Base-by-base conservation (phyloP, 2,113 vertebrate genomes). In the Vimba vimba region DNA sequence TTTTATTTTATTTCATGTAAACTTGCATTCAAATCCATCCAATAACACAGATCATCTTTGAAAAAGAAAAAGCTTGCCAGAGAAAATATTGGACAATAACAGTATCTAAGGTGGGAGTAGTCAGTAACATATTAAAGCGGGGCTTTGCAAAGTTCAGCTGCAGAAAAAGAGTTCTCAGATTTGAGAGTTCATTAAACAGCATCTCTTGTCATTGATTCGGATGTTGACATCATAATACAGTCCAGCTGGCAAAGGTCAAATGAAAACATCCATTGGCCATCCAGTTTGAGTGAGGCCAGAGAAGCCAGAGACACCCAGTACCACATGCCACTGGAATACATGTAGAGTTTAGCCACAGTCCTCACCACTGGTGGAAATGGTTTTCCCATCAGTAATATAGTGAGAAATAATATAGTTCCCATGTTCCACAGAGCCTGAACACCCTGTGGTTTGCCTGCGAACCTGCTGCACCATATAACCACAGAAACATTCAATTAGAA, bases 221-320 rank as follows among this genome's bases (percentile, higher is more conserved):
- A 90, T 87, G 86, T 74, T 88, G 79, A 88, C 85, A 71, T 39
- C 43, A 55, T 94, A 92, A 94, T 90, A 92, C 88, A 92, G 88
- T 93, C 93, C 93, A 94, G 94, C 91, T 92, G 91, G 89, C 91
- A 86, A 83, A 83, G 87, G 93, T 93, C 85, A 85, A 94, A 93
- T 91, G 57, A 93, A 93, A 93, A 89, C 91, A 85, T 83, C 68
- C 90, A 88, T 88, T 90, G 87, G 90, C 91, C 87, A 45, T 90
- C 88, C 62, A 84, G 73, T 86, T 75, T 84, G 83, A 87, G 86
- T 90, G 90, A 91, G 87, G 76, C 33, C 33, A 33, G 33, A 33
- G 55, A 87, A 81, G 79, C 83, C 36, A 87, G 82, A 68, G 80
- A 82, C 80, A 69, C 81, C 82, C 74, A 86, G 75, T 86, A 83